Evolutionary conservation across 1,140 invertebrate species (phyloP), one percentile per base, ranked within the genome.

Genomic region (Neodiprion pinetum): DNA sequence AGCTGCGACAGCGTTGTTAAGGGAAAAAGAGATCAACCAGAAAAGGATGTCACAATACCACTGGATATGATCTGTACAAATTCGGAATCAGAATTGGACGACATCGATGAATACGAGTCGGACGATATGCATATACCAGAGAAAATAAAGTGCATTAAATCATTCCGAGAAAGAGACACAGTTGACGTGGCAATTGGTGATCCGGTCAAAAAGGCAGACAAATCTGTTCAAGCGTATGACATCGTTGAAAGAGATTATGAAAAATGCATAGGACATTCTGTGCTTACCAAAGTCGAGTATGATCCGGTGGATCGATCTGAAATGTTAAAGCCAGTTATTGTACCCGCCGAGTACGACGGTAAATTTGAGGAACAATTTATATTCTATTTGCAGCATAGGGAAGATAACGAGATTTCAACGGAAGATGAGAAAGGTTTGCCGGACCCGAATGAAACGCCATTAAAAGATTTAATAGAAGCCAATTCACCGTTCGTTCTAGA

Each of bases 21-120:
- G 11, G n/a, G 11, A 17, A 12, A 70, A 70, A 9, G 9, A 70
- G 5, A 74, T 72, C 28, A 48, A 49, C 1, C 65, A 76, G 67
- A 49, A 66, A 1, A 74, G 53, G 48, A 48, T 1, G 70, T 82
- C 8, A 77, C 82, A 1, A 49, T 83, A 50, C 61, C 83, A 0
- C 72, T 89, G 12, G 86, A 88, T 12, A 88, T 89, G 87, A 76
- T 48, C 4, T 89, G 88, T n/a, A 81, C 83, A 48, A 85, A 86
- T 8, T 87, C 85, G 0, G 85, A 82, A 9, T 77, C 83, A 0
- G 85, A 85, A 7, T 21, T 71, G 0, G 81, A 85, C 5, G 71
- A 71, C 1, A 71, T 75, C 8, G 71, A 77, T 0, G 53, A 7
- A 2, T 74, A 80, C 1, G 72, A 61, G 11, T 61, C 53, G 0